Evolutionary conservation across 1,140 invertebrate genomes (phyloP), one percentile per base, ranked within the genome.

Genomic region (Drosophila lacertosa): DNA sequence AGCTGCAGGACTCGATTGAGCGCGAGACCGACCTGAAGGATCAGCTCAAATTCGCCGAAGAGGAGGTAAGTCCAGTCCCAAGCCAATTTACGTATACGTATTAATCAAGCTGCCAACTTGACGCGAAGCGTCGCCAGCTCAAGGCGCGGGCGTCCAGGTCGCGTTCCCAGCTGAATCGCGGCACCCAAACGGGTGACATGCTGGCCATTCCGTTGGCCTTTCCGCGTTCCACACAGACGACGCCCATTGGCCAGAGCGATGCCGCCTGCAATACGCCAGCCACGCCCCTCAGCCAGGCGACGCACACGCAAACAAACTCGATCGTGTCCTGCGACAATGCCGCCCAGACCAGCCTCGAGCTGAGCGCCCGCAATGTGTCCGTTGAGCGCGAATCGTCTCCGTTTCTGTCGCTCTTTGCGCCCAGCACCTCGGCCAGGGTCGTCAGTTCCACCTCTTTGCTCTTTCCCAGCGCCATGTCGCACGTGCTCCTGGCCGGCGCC

Each of bases 11-110:
- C 92, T 96, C 96, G 6, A 92, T 97, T 45, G 98, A 99, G 92
- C 91, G 98, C 24, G 98, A 99, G 92, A 97, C 96, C 4, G 98
- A 99, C 92, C 92, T 99, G 0, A 94, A 97, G 68, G 97, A 98
- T 91, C 97, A 98, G 91, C 91, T 98, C 6, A 94, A 95, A 65
- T 98, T 97, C 91, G 95, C 97, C 22, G 97, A 98, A 92, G 97
- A 98, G 92, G 97, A 98, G 93, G 95, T 94, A 90, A 90, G 71
- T 55, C 13, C 20, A 18, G 10, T 5, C 11, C 0, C 9, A n/a
- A 7, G 4, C 1, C 32, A 10, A 10, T 13, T 18, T 6, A 16
- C 5, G 11, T 5, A 22, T 16, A 2, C 18, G 22, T n/a, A 54
- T 58, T 80, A 71, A 77, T 70, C 13, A 58, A 58, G 51, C 60